phyloP scores from a whole-genome alignment of 2,797 vertebrate genomes.

The Lates japonicus region DNA sequence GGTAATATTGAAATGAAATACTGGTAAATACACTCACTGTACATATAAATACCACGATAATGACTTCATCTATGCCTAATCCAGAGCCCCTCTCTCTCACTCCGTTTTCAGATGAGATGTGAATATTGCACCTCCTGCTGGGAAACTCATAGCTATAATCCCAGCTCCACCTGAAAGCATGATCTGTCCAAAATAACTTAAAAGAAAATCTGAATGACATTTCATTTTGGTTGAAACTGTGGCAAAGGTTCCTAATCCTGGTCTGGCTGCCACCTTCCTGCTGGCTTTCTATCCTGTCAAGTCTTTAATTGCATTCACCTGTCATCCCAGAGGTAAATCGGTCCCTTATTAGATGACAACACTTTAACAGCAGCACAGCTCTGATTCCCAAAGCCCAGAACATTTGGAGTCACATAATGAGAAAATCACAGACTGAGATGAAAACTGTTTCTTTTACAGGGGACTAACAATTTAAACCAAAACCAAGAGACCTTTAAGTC shows the following conservation, averaged over 20 bases:
- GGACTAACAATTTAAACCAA: not conserved
- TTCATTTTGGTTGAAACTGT: not conserved
- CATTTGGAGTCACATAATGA: not conserved
- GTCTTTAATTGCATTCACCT: conserved; percentile 23
- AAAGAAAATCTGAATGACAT: conserved; percentile 4
- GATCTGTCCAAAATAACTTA: not conserved
- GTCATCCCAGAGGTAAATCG: conserved; percentile 5
- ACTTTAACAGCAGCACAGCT: not conserved
- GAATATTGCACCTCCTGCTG: not conserved
- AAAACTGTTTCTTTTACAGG: not conserved
- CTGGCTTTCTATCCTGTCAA: not conserved
- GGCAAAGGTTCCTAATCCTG: conserved; percentile 6
- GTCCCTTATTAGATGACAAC: conserved; percentile 5
- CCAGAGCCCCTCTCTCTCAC: not conserved
- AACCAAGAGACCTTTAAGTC: not conserved
- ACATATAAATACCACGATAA: not conserved
- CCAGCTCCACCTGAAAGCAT: not conserved
- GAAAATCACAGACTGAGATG: not conserved
- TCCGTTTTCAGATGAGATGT: not conserved
- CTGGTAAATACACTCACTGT: not conserved
- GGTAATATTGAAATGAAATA: not conserved
- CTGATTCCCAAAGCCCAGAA: not conserved
- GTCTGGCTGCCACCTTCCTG: conserved; percentile 25
- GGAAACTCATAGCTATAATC: not conserved
- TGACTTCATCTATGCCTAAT: too few relatives aligned